Base-by-base conservation (phyloP, 2,888 invertebrate genomes). In the Zonitis immaculata region DNA sequence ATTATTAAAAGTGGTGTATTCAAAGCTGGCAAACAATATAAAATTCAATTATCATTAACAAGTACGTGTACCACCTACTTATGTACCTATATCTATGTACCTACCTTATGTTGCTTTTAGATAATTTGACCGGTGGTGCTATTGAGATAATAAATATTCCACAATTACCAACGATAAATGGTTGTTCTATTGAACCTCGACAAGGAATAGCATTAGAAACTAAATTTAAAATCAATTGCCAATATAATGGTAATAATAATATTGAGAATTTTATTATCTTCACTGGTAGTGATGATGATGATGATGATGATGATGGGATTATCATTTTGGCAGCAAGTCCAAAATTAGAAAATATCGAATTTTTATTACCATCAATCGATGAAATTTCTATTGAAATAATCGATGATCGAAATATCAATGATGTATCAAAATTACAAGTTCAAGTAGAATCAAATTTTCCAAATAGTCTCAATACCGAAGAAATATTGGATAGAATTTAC, bases 1-100 rank as follows among this genome's bases (percentile, higher is more conserved):
- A 25, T 55, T 5, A 42, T 55, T 6, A 51, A 51, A n/a, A 45
- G 11, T 30, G 42, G 12, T 6, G 51, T 48, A 39, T 48, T 55
- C 1, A 5, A 42, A 22, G 11, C 14, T 3, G 47, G 51, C 22
- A 11, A 1, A 7, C 45, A 12, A 7, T 44, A 44, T 16, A 51
- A 42, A 25, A 43, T 51, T 12, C 27, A 35, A 14, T 28, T 51
- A 14, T 18, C 12, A 9, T 22, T 47, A 3, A 47, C 30, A 27
- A n/a, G 35, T 32, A 12, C n/a, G n/a, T n/a, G n/a, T n/a, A n/a
- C n/a, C n/a, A n/a, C n/a, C n/a, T n/a, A n/a, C n/a, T n/a, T n/a
- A n/a, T n/a, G n/a, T n/a, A n/a, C n/a, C n/a, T n/a, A n/a, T n/a
- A n/a, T n/a, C n/a, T n/a, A n/a, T n/a, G n/a, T n/a, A n/a, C n/a